A percentile compares a stretch with the other conserved stretches of the same genome.
phyloP scores from a whole-genome alignment of 2,797 vertebrate species.

The Buphagus erythrorhynchus region DNA sequence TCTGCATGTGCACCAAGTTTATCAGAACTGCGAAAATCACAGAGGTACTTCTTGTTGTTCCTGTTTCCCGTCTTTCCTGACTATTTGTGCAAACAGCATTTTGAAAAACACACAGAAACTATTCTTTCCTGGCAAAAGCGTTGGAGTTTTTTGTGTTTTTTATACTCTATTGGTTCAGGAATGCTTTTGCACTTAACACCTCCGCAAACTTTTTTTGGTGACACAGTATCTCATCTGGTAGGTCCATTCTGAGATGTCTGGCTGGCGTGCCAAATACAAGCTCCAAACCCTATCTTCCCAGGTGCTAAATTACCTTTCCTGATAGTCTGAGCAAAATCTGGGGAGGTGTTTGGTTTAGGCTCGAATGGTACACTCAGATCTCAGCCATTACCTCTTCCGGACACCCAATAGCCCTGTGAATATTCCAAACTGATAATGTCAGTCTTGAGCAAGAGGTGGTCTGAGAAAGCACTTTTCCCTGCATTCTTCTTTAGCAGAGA shows the following conservation, averaged over 20 bases:
- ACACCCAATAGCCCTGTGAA: constrained; percentile 5
- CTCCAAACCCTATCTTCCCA: constrained; percentile 45
- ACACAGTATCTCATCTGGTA: constrained; percentile 65
- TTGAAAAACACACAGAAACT: constrained; percentile 7
- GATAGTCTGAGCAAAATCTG: constrained; percentile 40
- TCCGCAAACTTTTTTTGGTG: constrained; percentile 60
- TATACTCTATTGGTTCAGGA: neutral
- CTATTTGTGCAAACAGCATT: constrained; percentile 28
- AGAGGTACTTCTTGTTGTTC: neutral
- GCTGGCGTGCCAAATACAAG: constrained; percentile 12
- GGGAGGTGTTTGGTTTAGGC: constrained; percentile 46
- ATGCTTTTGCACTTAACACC: constrained; percentile 75
- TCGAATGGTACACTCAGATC: neutral
- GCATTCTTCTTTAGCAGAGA: neutral
- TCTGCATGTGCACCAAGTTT: neutral
- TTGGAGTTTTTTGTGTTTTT: neutral
- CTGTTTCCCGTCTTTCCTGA: neutral
- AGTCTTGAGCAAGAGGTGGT: neutral
- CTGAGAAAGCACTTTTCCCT: constrained; percentile 25
- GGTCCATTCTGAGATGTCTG: constrained; percentile 56
- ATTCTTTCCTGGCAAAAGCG: neutral
- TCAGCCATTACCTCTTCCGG: constrained; percentile 11
- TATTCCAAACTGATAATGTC: constrained; percentile 44
- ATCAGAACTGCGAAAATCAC: neutral
- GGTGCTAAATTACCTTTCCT: constrained; percentile 56